A percentile compares a stretch with the other conserved stretches of the same genome.
phyloP scores from a whole-genome alignment of 2,113 vertebrate genomes.

The Pionites leucogaster region DNA sequence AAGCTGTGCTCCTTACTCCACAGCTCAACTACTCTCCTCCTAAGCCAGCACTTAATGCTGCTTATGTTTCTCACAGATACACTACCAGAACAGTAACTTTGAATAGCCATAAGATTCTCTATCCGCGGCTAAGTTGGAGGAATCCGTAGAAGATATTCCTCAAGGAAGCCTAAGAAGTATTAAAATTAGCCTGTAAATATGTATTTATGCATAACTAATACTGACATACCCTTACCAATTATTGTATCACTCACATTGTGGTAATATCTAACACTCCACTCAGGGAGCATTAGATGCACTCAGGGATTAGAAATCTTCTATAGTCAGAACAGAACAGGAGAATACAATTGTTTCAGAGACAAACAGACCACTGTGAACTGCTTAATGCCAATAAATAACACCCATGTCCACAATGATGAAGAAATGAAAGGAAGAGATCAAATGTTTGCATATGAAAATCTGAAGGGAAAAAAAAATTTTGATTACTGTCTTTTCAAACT shows the following conservation, averaged over 20 bases:
- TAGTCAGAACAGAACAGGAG: not conserved
- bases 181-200: not conserved
- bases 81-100: not conserved
- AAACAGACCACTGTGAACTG: not conserved
- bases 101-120: not conserved
- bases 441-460: not conserved
- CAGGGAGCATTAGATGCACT: not conserved
- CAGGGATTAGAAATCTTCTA: not conserved
- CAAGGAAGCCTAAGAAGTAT: not conserved
- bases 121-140: not conserved
- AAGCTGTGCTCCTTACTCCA: not conserved
- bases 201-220: not conserved
- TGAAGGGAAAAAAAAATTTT: not conserved
- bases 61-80: not conserved
- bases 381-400: not conserved
- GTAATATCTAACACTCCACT: not conserved
- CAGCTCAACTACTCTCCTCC: not conserved
- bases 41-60: not conserved
- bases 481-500: not conserved
- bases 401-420: not conserved
- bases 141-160: not conserved
- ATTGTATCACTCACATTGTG: not conserved
- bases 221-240: not conserved
- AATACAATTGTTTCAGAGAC: not conserved
- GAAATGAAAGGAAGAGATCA: not conserved